Evolutionary conservation across 2,113 vertebrate species (phyloP).

Genomic region (Tor tambroides): DNA sequence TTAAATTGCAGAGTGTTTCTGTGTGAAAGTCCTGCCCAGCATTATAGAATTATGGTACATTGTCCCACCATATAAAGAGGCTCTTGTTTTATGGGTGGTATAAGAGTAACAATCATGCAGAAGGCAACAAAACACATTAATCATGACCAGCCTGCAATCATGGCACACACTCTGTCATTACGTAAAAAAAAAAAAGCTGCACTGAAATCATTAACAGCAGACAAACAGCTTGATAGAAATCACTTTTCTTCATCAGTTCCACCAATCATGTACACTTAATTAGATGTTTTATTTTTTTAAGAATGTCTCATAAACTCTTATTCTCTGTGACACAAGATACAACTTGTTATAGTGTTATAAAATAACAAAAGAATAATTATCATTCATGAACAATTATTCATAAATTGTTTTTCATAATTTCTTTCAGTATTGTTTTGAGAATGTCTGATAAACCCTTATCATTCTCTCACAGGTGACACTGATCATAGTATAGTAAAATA

Average conservation of each 20-base stretch:
- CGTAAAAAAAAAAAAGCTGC: conserved; percentile 51
- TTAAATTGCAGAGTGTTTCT: conserved; percentile 66
- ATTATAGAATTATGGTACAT: conserved; percentile 46
- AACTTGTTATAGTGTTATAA: background rate
- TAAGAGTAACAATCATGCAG: conserved; percentile 60
- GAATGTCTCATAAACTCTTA: background rate
- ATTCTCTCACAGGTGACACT: too few species aligned
- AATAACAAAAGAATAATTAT: background rate
- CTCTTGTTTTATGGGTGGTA: conserved; percentile 68
- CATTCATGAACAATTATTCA: background rate
- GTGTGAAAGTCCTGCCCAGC: conserved; percentile 31
- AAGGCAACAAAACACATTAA: conserved; percentile 69
- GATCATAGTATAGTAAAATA: too few species aligned
- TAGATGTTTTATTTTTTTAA: background rate
- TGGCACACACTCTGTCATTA: conserved; percentile 71
- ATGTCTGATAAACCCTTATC: too few species aligned
- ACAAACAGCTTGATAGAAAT: conserved; percentile 27
- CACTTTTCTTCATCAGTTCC: conserved; percentile 53
- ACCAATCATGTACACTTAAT: conserved; percentile 9
- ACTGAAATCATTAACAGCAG: conserved; percentile 48
- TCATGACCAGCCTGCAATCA: conserved; percentile 66
- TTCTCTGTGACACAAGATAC: background rate
- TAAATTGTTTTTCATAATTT: too few species aligned
- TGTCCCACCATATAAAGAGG: conserved; percentile 55
- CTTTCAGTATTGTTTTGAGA: too few species aligned